phyloP scores from a whole-genome alignment of 2,888 invertebrate genomes.

The Phorcus lineatus region DNA sequence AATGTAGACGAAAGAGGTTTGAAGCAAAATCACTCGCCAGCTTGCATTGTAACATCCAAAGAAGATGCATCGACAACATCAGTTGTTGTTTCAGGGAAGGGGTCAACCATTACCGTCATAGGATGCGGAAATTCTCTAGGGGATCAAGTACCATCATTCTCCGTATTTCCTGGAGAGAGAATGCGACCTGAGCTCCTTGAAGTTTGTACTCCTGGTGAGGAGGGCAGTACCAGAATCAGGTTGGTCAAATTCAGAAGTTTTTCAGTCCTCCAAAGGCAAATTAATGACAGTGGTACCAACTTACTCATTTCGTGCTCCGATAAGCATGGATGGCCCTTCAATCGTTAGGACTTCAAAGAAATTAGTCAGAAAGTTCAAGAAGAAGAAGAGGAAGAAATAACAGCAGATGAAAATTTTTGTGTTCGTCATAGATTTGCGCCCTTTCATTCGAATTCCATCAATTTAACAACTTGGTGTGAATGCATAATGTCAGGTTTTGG shows the following conservation, averaged over 20 bases:
- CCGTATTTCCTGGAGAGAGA: constrained; percentile 30
- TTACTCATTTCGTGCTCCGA: too few relatives aligned
- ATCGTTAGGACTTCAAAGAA: too few relatives aligned
- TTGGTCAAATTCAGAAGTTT: constrained; percentile 33
- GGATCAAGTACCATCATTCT: constrained; percentile 30
- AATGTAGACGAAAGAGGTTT: constrained; percentile 24
- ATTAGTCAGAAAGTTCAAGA: too few relatives aligned
- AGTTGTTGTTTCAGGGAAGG: constrained; percentile 3
- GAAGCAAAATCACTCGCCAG: constrained; percentile 9
- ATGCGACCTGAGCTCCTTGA: constrained; percentile 28
- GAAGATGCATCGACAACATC: neutral
- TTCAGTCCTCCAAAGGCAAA: neutral
- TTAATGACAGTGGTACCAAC: too few relatives aligned
- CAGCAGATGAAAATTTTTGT: too few relatives aligned
- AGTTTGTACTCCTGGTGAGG: constrained; percentile 10
- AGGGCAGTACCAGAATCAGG: constrained; percentile 33
- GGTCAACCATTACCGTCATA: constrained; percentile 32
- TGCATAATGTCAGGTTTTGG: too few relatives aligned
- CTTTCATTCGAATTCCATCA: too few relatives aligned
- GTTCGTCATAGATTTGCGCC: too few relatives aligned
- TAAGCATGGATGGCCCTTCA: too few relatives aligned
- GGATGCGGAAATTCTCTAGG: constrained; percentile 33
- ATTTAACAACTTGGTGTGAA: too few relatives aligned
- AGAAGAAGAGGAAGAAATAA: too few relatives aligned
- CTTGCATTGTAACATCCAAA: neutral